Base-by-base conservation (phyloP, 2,888 invertebrate species). In the Saturnia pavonia region DNA sequence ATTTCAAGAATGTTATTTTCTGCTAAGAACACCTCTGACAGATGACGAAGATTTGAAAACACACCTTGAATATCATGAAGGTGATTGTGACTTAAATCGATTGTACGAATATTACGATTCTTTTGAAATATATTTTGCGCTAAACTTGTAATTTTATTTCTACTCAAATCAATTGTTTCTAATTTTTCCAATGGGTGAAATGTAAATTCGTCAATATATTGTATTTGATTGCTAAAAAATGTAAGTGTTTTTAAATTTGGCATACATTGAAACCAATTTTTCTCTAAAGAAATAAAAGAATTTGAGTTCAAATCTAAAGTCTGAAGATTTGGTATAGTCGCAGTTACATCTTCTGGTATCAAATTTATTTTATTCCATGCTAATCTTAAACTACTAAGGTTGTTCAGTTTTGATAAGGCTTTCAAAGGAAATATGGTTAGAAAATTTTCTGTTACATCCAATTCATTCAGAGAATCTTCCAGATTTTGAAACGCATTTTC, bases 1-100 rank as follows among this genome's bases (percentile, higher is more conserved):
- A 98, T 95, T 84, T 97, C 97, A 45, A 98, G 90, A 73, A 98
- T 97, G 87, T 98, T 98, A 86, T 98, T 98, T 88, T 98, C 98
- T 1, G 97, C 96, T 25, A 98, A 92, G 85, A 97, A 97, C 73
- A 98, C 93, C 88, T 98, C 98, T 69, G 96, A 95, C 40, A 98
- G 91, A 74, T 97, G 96, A 0, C 96, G 96, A 69, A 98, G 92
- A 83, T 96, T 96, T 60, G 97, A 96, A 88, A 98, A 98, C 0
- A 98, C 96, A 1, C 97, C 97, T 74, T 96, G 95, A 25, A 98
- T 96, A 77, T 96, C 96, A 88, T 98, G 98, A 69, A 98, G 95
- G 86, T 98, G 98, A 89, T 98, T 98, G 87, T 97, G 96, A 83
- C 97, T 97, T 77, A 98, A 91, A 88, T 98, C 98, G 80, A 98